These are phyloP conservation scores for Ochotona curzoniae DNA, from an alignment of 2,113 vertebrate genomes.

Conservation along the genomic window DNA sequence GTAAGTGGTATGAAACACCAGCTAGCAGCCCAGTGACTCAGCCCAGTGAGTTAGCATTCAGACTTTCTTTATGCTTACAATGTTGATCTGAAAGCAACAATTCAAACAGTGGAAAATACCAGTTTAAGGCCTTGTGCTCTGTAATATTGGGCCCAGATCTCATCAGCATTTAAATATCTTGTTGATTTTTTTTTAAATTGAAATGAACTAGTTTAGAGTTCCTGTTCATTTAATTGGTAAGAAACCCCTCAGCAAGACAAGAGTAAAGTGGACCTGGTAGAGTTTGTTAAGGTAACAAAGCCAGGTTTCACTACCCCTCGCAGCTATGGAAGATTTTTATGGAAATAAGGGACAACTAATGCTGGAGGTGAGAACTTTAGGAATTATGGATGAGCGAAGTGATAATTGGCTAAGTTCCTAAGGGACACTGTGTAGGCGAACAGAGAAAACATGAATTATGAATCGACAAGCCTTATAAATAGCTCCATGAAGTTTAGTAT, in stretches of 20 bases:
- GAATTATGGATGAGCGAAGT: conserved; percentile 70
- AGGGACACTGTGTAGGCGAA: conserved; percentile 16
- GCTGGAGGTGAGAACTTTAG: conserved; percentile 68
- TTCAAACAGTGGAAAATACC: neutral
- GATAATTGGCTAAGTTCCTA: conserved; percentile 67
- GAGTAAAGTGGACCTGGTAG: neutral
- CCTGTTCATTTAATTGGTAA: conserved; percentile 10
- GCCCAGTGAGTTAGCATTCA: conserved; percentile 31
- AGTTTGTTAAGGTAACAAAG: conserved; percentile 25
- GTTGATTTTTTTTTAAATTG: neutral
- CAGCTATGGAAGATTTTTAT: conserved; percentile 62
- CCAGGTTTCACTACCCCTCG: conserved; percentile 53
- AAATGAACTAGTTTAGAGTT: conserved; percentile 34
- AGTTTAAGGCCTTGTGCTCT: neutral
- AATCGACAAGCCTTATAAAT: conserved; percentile 64
- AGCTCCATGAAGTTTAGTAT: conserved; percentile 46
- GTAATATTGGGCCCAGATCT: neutral
- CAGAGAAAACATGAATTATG: conserved; percentile 50
- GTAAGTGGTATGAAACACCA: conserved; percentile 4
- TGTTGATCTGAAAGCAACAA: neutral
- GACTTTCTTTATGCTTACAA: conserved; percentile 12
- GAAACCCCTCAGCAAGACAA: neutral
- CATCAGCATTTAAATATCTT: neutral
- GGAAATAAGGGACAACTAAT: conserved; percentile 39
- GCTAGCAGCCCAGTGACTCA: neutral